Evolutionary conservation across 2,113 vertebrate genomes (phyloP).

Genomic region (Sciurus niger): DNA sequence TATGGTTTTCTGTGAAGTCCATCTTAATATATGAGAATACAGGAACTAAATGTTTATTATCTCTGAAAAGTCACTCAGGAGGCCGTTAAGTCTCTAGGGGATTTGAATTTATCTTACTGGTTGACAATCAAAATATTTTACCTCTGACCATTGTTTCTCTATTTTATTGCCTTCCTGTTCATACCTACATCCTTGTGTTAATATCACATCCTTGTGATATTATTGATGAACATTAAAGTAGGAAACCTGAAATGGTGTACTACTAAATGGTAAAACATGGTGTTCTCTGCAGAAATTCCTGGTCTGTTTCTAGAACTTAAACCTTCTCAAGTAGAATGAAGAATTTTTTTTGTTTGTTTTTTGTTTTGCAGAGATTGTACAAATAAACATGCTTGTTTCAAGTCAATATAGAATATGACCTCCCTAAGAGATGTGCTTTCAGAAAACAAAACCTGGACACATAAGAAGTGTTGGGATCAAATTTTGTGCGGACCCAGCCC

Average conservation of each 20-base stretch:
- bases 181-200: background rate
- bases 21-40: background rate
- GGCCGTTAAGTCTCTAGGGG: background rate
- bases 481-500: background rate
- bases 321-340: background rate
- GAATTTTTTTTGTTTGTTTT: background rate
- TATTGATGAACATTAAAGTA: background rate
- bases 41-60: background rate
- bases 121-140: background rate
- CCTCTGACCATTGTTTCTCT: background rate
- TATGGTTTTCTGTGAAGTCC: background rate
- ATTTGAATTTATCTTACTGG: background rate
- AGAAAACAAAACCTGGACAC: background rate
- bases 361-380: background rate
- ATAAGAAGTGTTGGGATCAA: background rate
- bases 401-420: background rate
- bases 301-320: background rate
- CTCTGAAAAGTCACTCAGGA: background rate
- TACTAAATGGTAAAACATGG: background rate
- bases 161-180: background rate
- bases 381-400: background rate
- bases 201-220: background rate
- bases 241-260: background rate
- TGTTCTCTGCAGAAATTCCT: background rate
- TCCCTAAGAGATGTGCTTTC: background rate